Percentiles rank a stretch among this genome's conserved stretches.
Evolutionary conservation across 2,888 invertebrate species (phyloP).

Genomic region (Monoplex corrugatus): DNA sequence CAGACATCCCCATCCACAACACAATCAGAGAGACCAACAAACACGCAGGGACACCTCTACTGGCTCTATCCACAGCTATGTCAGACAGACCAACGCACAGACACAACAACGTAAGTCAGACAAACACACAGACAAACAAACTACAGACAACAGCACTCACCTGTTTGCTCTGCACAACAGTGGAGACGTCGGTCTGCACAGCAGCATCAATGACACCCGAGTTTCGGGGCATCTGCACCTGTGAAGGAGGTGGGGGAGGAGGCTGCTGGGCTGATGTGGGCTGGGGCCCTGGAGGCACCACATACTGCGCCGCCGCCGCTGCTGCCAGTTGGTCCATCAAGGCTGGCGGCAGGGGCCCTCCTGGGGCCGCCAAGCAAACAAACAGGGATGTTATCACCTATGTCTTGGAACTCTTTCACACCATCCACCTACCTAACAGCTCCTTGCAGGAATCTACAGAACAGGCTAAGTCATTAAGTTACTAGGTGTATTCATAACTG

Average conservation of each 20-base stretch:
- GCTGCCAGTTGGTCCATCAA: slow-evolving; percentile 50
- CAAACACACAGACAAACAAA: not conserved
- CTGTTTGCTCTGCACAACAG: slow-evolving; percentile 50
- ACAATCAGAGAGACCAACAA: too few species aligned
- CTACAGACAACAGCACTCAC: not conserved
- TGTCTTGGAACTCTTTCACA: too few species aligned
- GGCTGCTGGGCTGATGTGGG: slow-evolving; percentile 34
- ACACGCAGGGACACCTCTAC: too few species aligned
- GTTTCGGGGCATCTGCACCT: slow-evolving; percentile 31
- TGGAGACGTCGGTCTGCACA: slow-evolving; percentile 48
- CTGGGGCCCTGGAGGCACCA: slow-evolving; percentile 47
- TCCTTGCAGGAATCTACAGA: too few species aligned
- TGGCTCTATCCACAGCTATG: too few species aligned
- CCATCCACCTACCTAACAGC: too few species aligned
- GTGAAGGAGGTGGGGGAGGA: slow-evolving; percentile 52
- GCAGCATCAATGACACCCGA: slow-evolving; percentile 29
- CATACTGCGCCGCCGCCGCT: slow-evolving; percentile 47
- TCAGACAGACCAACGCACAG: too few species aligned
- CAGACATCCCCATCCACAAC: too few species aligned
- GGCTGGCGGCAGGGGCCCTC: slow-evolving; percentile 51
- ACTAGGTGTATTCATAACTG: too few species aligned
- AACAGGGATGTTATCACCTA: too few species aligned
- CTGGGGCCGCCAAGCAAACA: not conserved
- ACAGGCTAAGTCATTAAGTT: too few species aligned
- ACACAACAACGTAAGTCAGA: too few species aligned